Percentiles rank a stretch among this genome's conserved stretches.
Conservation (phyloP, 2,888 invertebrate genomes). For the Drosophila mettleri region DNA sequence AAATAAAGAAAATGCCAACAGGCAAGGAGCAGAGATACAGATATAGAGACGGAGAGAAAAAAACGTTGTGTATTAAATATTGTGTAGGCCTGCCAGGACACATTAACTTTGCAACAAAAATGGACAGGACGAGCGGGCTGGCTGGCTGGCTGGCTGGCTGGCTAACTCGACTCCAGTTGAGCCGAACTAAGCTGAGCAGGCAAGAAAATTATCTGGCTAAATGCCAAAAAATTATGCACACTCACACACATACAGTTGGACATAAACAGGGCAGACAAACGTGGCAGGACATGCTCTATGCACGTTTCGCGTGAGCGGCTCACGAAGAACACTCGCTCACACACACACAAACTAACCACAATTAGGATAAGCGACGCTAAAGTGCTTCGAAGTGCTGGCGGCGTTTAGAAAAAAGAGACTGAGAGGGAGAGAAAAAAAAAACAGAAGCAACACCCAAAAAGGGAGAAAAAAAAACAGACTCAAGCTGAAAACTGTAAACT, state of each 20-base stretch:
- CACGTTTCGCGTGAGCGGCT: constrained; percentile 62
- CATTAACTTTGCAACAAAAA: constrained; percentile 60
- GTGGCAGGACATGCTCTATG: constrained; percentile 63
- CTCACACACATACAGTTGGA: constrained; percentile 18
- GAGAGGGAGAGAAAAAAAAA: constrained; percentile 27
- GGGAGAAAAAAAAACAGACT: constrained; percentile 31
- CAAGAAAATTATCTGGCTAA: constrained; percentile 69
- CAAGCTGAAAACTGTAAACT: constrained; percentile 48
- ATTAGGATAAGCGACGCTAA: constrained; percentile 75
- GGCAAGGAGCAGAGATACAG: constrained; percentile 18
- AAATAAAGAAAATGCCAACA: constrained; percentile 40
- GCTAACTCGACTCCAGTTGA: constrained; percentile 32
- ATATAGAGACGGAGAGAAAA: neutral
- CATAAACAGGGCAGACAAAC: constrained; percentile 43
- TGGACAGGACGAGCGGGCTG: constrained; percentile 39
- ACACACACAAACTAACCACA: constrained; percentile 68
- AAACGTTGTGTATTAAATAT: constrained; percentile 49
- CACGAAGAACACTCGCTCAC: constrained; percentile 57
- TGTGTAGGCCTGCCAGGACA: constrained; percentile 58
- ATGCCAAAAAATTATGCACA: constrained; percentile 64
- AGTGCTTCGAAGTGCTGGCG: constrained; percentile 63
- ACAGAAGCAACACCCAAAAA: constrained; percentile 11
- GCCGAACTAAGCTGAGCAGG: constrained; percentile 67
- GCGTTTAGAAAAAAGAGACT: constrained; percentile 47
- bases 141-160: constrained; percentile 27